Evolutionary conservation across 2,888 invertebrate genomes (phyloP).

Genomic region (Cotesia congregata): DNA sequence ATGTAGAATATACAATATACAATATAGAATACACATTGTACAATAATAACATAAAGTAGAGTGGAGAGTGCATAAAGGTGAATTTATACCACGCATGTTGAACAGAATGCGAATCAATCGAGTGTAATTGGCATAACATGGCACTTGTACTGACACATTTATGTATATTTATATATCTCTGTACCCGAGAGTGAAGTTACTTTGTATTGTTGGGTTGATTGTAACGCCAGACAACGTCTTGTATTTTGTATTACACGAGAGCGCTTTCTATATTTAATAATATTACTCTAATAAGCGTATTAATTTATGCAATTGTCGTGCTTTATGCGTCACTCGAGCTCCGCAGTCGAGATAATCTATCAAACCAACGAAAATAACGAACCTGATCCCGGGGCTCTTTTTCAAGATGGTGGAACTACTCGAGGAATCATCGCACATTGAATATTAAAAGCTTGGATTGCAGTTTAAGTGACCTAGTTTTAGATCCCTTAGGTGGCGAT

Average conservation of each 20-base stretch:
- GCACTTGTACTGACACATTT: background rate
- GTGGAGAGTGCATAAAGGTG: background rate
- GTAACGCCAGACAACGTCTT: background rate
- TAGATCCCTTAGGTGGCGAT: too few species aligned
- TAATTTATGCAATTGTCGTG: background rate
- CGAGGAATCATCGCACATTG: too few species aligned
- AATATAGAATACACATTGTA: background rate
- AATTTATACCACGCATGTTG: background rate
- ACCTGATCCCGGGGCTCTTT: too few species aligned
- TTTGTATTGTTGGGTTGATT: background rate
- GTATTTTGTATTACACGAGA: background rate
- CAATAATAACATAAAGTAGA: background rate
- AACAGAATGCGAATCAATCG: slow-evolving; percentile 28
- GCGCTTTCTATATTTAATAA: background rate
- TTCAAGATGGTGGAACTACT: too few species aligned
- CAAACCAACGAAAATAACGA: too few species aligned
- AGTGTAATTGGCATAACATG: slow-evolving; percentile 33
- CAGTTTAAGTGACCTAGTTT: too few species aligned
- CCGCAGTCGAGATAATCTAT: too few species aligned
- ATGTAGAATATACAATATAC: background rate
- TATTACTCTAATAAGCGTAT: background rate
- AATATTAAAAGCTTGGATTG: too few species aligned
- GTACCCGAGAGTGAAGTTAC: background rate
- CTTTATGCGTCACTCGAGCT: background rate
- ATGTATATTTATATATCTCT: background rate